phyloP scores from a whole-genome alignment of 2,888 invertebrate species.

The Myathropa florea region DNA sequence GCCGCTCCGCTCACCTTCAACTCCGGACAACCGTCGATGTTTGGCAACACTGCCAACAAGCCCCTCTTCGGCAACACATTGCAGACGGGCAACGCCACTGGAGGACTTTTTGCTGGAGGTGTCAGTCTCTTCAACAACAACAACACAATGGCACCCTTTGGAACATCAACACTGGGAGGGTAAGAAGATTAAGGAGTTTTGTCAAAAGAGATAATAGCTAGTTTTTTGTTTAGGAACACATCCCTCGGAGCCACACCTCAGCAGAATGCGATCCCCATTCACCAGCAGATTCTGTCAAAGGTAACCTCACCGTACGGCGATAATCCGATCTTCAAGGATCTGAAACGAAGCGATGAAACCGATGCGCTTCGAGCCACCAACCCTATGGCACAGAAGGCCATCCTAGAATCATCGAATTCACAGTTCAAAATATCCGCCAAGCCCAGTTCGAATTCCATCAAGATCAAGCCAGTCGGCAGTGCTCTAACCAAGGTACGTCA shows the following conservation, averaged over 20 bases:
- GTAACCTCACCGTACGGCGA: slow-evolving; percentile 93
- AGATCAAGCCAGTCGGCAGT: slow-evolving; percentile 79
- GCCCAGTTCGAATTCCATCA: slow-evolving; percentile 82
- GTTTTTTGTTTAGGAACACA: slow-evolving; percentile 52
- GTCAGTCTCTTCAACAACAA: slow-evolving; percentile 72
- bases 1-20: slow-evolving; percentile 79
- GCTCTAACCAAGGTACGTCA: slow-evolving; percentile 74
- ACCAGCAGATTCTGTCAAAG: slow-evolving; percentile 88
- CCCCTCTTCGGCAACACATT: slow-evolving; percentile 80
- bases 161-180: slow-evolving; percentile 74
- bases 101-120: slow-evolving; percentile 82
- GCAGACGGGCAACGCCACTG: slow-evolving; percentile 70
- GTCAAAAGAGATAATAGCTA: neutral
- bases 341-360: slow-evolving; percentile 82
- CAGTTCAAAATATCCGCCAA: slow-evolving; percentile 84
- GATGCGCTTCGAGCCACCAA: slow-evolving; percentile 87
- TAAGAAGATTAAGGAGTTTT: slow-evolving; percentile 9
- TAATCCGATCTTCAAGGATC: slow-evolving; percentile 90
- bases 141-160: slow-evolving; percentile 79
- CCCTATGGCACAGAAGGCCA: slow-evolving; percentile 86
- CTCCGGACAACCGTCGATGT: slow-evolving; percentile 79
- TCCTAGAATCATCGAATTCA: slow-evolving; percentile 81
- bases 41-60: slow-evolving; percentile 81
- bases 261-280: slow-evolving; percentile 81
- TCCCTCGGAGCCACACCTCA: slow-evolving; percentile 74